These are phyloP conservation scores for Bimastos eiseni DNA, from an alignment of 2,888 invertebrate species.

Conservation along the genomic window DNA sequence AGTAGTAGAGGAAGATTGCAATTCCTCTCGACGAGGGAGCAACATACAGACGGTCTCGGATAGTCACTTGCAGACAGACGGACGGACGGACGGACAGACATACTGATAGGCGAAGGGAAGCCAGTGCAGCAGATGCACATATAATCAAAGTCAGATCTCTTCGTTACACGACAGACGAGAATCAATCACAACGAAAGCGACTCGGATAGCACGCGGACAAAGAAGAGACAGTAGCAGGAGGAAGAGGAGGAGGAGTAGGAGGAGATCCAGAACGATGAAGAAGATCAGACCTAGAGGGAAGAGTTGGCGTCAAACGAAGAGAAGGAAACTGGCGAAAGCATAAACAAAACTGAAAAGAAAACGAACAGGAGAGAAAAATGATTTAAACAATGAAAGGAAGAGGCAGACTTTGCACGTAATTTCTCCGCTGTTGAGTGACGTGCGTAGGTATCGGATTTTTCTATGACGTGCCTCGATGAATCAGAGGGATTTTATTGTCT, in stretches of 20 bases:
- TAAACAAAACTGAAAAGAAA: not conserved
- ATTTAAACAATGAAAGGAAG: not conserved
- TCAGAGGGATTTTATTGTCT: too few species aligned
- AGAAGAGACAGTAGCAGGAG: not conserved
- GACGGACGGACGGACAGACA: conserved; percentile 9
- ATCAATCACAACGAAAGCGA: not conserved
- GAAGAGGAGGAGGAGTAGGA: not conserved
- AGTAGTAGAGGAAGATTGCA: not conserved
- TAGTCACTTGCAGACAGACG: not conserved
- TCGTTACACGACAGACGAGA: conserved; percentile 7
- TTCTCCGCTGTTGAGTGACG: too few species aligned
- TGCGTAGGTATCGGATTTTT: too few species aligned
- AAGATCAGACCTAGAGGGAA: not conserved
- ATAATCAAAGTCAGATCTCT: conserved; percentile 17
- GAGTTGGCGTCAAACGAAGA: not conserved
- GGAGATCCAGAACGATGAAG: not conserved
- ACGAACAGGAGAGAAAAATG: not conserved
- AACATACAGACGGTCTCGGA: not conserved
- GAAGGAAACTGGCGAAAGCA: not conserved
- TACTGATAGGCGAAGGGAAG: not conserved
- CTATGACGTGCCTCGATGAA: too few species aligned
- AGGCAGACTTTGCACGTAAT: not conserved
- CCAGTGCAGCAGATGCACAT: not conserved
- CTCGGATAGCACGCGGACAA: not conserved
- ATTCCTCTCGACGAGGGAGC: not conserved